Evolutionary conservation across 2,797 vertebrate species (phyloP), one percentile per base, ranked within the genome.

Genomic region (Holocentrus rufus): DNA sequence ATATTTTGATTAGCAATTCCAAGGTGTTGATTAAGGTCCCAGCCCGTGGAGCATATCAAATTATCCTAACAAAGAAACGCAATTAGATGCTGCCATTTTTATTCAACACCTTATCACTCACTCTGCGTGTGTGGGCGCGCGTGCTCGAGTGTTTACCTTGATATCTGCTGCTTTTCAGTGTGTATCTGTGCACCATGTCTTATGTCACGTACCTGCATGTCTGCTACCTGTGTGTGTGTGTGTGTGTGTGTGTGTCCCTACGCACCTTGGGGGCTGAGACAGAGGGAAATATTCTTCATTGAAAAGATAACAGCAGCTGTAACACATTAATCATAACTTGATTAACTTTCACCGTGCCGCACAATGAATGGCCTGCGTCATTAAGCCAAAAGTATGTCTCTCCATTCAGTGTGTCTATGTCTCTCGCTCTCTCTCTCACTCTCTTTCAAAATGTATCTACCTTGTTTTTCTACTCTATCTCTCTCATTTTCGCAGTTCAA

Each of bases 251-350:
- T 59, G 57, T 39, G 7, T 34, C 18, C 2, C 0, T 39, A 7
- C 30, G 54, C 55, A 72, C 66, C 61, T 73, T 4, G 4, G 54
- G 73, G 68, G 52, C 74, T 47, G 54, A 81, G 79, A 75, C 66
- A 42, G 75, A 69, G 67, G 55, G 69, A 76, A 80, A 81, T 72
- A 65, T 72, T 62, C 71, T 74, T 85, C 82, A 87, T 69, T 87
- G 87, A 76, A 85, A 78, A 82, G 87, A 90, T 87, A 91, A 90
- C 81, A 36, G 79, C 72, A 79, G 82, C 79, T 81, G 86, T 83
- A 90, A 82, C 82, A 85, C 85, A 88, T 89, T 91, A 87, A 91
- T 93, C 81, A 90, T 79, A 91, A 91, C 66, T 84, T 92, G 88
- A 93, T 92, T 90, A 90, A 87, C 83, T 92, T 86, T 72, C 74